Evolutionary conservation across 1,140 invertebrate species (phyloP).

Genomic region (Aphelinus certus): DNA sequence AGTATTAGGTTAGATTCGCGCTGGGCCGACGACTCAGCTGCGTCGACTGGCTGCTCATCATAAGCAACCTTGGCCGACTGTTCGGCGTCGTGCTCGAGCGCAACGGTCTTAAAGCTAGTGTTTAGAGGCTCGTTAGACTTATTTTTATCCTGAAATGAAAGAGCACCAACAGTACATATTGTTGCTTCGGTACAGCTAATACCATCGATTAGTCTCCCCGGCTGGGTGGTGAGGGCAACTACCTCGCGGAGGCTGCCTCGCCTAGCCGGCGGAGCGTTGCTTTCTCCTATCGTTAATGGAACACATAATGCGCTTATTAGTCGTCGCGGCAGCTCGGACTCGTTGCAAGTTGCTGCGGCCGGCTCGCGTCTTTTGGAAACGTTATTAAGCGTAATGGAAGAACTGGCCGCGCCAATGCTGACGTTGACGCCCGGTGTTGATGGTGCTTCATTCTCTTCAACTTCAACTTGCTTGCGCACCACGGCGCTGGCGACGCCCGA

Average conservation of each 20-base stretch:
- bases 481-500: slow-evolving; percentile 3
- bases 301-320: slow-evolving; percentile 60
- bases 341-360: not conserved
- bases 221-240: not conserved
- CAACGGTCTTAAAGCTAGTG: slow-evolving; percentile 59
- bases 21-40: slow-evolving; percentile 49
- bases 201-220: slow-evolving; percentile 56
- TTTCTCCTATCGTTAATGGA: slow-evolving; percentile 63
- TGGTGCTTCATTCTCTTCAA: not conserved
- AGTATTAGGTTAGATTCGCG: slow-evolving; percentile 55
- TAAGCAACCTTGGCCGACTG: no score
- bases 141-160: slow-evolving; percentile 67
- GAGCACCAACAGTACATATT: slow-evolving; percentile 68
- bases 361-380: slow-evolving; percentile 59
- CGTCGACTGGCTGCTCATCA: not conserved
- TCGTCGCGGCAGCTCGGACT: slow-evolving; percentile 61
- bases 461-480: no score
- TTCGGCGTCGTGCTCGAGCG: slow-evolving; percentile 5
- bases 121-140: slow-evolving; percentile 65
- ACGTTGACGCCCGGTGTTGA: slow-evolving; percentile 8
- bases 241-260: not conserved
- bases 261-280: slow-evolving; percentile 45
- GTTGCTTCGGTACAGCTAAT: slow-evolving; percentile 67
- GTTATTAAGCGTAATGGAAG: slow-evolving; percentile 66
- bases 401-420: slow-evolving; percentile 58